A percentile compares a stretch with the other conserved stretches of the same genome.
phyloP scores from a whole-genome alignment of 1,140 invertebrate genomes.

The Camponotus pennsylvanicus region DNA sequence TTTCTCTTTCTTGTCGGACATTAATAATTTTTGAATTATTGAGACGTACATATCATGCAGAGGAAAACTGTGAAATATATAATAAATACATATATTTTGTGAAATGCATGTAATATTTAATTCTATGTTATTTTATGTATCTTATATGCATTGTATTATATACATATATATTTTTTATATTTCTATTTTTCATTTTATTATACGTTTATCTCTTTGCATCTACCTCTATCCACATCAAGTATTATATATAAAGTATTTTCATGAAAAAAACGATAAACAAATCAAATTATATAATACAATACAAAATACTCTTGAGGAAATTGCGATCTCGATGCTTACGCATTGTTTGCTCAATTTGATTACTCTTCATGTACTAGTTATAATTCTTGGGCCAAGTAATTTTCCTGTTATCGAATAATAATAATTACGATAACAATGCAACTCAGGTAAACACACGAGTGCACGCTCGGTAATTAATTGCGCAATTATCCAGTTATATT shows the following conservation, averaged over 20 bases:
- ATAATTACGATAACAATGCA: slow-evolving; percentile 30
- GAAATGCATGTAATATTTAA: too few species aligned
- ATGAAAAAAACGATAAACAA: neutral
- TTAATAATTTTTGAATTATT: slow-evolving; percentile 22
- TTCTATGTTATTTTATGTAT: too few species aligned
- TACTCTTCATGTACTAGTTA: slow-evolving; percentile 28
- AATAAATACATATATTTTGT: too few species aligned
- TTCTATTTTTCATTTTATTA: neutral
- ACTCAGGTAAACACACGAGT: neutral
- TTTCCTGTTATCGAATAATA: slow-evolving; percentile 33
- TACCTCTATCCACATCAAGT: neutral
- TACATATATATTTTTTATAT: too few species aligned
- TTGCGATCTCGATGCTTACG: neutral
- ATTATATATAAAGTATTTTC: neutral
- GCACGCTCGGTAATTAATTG: slow-evolving; percentile 50
- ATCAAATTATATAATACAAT: neutral
- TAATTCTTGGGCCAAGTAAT: neutral
- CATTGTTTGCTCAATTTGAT: neutral
- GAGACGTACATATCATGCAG: too few species aligned
- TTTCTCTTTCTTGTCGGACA: neutral
- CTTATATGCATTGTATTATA: too few species aligned
- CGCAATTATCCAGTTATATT: slow-evolving; percentile 52
- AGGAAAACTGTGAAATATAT: too few species aligned
- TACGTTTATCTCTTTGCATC: neutral
- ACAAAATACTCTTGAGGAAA: neutral